Evolutionary conservation across 2,113 vertebrate genomes (phyloP), one percentile per base, ranked within the genome.

Genomic region (Vulpes ferrilata): DNA sequence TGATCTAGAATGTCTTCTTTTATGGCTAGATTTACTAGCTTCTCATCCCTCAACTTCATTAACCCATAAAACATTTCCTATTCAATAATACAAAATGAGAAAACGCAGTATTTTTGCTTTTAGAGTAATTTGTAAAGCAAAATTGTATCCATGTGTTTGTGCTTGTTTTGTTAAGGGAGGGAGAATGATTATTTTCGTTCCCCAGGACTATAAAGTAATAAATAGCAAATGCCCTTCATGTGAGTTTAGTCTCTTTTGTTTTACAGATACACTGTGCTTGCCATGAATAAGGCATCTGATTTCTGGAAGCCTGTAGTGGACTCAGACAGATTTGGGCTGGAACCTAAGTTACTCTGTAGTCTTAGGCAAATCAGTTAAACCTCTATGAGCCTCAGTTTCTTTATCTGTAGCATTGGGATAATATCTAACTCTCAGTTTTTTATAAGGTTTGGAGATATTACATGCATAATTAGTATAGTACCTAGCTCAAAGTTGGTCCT

Each of bases 41-140:
- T 35, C 32, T 89, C 88, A 95, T 94, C 73, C 25, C 35, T 97
- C 88, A 95, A 55, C 94, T 97, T 96, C 93, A 93, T 95, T 89
- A 93, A 95, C 87, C 62, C 65, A 81, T 95, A 87, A 97, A 97
- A 76, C 30, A 94, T 60, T 96, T 95, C 81, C 62, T 91, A 55
- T 96, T 94, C 53, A 79, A 91, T 90, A 85, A 67, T 59, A 35
- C 32, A 74, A 88, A 95, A 91, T 91, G n/a, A 88, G 78, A 79
- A 88, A 84, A 94, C 65, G 53, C 2, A 86, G 13, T 94, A 43
- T 81, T 95, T 95, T 87, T 43, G 13, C 84, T 89, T 90, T 95
- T 73, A 78, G 12, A 32, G 9, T 71, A 62, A 67, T 62, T 89
- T 97, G 83, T 69, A 95, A 84, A 71, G 91, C 51, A 96, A 71